Percentiles rank a stretch among this genome's conserved stretches.
These are phyloP conservation scores for Drosophila imparisetae DNA, from an alignment of 2,888 invertebrate genomes.

Conservation along the genomic window DNA sequence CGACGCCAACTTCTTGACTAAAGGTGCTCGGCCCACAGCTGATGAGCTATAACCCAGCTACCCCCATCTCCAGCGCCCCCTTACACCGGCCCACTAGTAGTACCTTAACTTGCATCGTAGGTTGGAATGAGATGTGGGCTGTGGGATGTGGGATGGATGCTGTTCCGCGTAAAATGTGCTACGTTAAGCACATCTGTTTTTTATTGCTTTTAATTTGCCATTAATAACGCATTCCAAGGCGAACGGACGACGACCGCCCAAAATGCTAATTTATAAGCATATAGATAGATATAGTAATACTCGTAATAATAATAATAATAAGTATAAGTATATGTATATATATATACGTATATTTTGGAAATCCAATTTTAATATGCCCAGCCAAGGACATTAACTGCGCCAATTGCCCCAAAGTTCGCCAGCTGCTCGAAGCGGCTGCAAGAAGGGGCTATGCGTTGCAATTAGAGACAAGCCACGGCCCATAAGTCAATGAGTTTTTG, in stretches of 20 bases:
- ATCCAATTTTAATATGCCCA: slow-evolving; percentile 70
- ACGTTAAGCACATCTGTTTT: slow-evolving; percentile 84
- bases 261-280: slow-evolving; percentile 76
- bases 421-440: slow-evolving; percentile 12
- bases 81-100: neutral
- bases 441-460: slow-evolving; percentile 23
- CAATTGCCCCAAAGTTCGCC: slow-evolving; percentile 31
- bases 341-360: slow-evolving; percentile 31
- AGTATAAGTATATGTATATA: slow-evolving; percentile 7
- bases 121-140: neutral
- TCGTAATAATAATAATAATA: slow-evolving; percentile 51
- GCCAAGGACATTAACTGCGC: slow-evolving; percentile 50
- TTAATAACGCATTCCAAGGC: slow-evolving; percentile 82
- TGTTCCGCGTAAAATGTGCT: slow-evolving; percentile 74
- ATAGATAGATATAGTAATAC: slow-evolving; percentile 61
- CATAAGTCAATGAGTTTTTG: slow-evolving; percentile 83
- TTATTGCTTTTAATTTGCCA: slow-evolving; percentile 84
- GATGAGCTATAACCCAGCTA: slow-evolving; percentile 60
- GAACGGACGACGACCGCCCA: slow-evolving; percentile 55
- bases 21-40: slow-evolving; percentile 62
- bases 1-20: slow-evolving; percentile 71
- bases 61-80: neutral
- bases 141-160: neutral
- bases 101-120: slow-evolving; percentile 27
- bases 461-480: slow-evolving; percentile 51